A percentile compares a stretch with the other conserved stretches of the same genome.
Evolutionary conservation across 1,140 invertebrate genomes (phyloP).

Genomic region (Anadara kagoshimensis): DNA sequence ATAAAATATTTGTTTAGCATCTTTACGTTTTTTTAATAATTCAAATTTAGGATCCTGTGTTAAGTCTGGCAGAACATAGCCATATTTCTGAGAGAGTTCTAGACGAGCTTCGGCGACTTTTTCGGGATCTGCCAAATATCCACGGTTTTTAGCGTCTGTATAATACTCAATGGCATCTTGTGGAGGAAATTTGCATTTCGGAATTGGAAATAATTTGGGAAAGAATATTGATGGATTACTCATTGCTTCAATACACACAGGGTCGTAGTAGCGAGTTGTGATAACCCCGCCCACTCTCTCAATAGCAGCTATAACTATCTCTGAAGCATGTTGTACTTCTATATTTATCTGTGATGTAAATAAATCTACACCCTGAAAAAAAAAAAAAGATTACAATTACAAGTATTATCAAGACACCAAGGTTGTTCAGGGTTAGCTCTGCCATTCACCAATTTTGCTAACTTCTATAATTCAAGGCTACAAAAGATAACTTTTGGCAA

Average conservation of each 20-base stretch:
- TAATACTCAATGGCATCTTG: slow-evolving; percentile 93
- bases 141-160: slow-evolving; percentile 85
- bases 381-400: too few relatives aligned
- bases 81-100: slow-evolving; percentile 95
- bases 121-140: slow-evolving; percentile 97
- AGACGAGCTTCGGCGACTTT: slow-evolving; percentile 84
- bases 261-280: slow-evolving; percentile 95
- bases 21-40: slow-evolving; percentile 87
- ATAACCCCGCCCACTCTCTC: slow-evolving; percentile 96
- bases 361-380: slow-evolving; percentile 83
- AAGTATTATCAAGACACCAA: too few relatives aligned
- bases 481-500: too few relatives aligned
- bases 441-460: too few relatives aligned
- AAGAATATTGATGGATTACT: slow-evolving; percentile 88
- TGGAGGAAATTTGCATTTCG: slow-evolving; percentile 91
- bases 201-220: slow-evolving; percentile 88
- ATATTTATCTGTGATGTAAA: slow-evolving; percentile 96
- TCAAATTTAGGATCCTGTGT: slow-evolving; percentile 75
- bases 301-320: slow-evolving; percentile 95
- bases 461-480: too few relatives aligned
- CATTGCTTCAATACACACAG: slow-evolving; percentile 82
- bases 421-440: too few relatives aligned
- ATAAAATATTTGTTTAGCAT: slow-evolving; percentile 95
- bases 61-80: slow-evolving; percentile 82
- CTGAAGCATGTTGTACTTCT: slow-evolving; percentile 97